These are phyloP conservation scores for Sarotherodon lohbergeri DNA, from an alignment of 2,113 vertebrate species.

Conservation along the genomic window DNA sequence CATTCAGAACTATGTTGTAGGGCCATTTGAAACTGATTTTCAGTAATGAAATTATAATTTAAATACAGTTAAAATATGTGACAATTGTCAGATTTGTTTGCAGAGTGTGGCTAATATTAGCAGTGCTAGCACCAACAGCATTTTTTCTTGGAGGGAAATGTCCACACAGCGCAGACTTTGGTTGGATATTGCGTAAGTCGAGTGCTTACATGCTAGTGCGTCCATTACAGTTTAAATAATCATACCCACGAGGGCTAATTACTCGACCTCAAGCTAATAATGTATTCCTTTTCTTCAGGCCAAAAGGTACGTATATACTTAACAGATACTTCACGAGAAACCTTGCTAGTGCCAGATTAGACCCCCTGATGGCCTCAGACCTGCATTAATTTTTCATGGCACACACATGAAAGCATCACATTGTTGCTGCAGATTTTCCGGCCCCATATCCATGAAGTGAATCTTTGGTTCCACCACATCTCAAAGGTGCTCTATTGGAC, in stretches of 20 bases:
- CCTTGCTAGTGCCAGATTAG: background rate
- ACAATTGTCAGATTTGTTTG: background rate
- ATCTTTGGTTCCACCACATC: background rate
- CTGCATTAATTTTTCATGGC: background rate
- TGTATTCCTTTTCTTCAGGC: background rate
- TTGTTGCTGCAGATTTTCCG: background rate
- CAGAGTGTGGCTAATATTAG: background rate
- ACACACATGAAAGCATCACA: background rate
- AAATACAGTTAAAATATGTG: background rate
- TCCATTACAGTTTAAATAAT: background rate
- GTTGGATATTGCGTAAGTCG: background rate
- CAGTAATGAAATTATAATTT: background rate
- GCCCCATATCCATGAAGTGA: background rate
- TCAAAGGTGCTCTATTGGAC: background rate
- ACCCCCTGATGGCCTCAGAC: background rate
- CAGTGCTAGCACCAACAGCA: background rate
- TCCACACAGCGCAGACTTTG: background rate
- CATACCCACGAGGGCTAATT: background rate
- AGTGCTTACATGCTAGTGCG: background rate
- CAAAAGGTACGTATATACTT: background rate
- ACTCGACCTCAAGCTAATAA: background rate
- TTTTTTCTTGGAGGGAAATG: background rate
- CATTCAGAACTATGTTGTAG: background rate
- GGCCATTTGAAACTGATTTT: background rate
- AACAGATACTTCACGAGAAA: background rate